These are phyloP conservation scores for Polyommatus icarus DNA, from an alignment of 2,888 invertebrate species.

Conservation along the genomic window DNA sequence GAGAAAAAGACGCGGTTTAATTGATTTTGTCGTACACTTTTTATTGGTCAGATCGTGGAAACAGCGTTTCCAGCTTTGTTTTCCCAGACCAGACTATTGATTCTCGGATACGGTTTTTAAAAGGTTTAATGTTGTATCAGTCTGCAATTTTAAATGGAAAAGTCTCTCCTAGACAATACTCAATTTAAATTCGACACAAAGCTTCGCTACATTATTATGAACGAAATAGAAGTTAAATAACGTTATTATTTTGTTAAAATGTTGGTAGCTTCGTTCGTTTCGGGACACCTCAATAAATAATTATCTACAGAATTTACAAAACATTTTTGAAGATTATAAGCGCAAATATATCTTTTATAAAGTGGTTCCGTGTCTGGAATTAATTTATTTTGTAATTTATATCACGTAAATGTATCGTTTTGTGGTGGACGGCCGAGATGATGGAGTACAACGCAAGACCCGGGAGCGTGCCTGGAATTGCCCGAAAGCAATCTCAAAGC, in stretches of 20 bases:
- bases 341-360: conserved; percentile 23
- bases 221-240: not conserved
- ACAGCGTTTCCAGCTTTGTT: conserved; percentile 28
- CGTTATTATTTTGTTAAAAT: not conserved
- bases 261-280: not conserved
- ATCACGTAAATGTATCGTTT: conserved; percentile 30
- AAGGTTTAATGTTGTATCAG: conserved; percentile 19
- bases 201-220: not conserved
- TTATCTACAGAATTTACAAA: not conserved
- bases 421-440: conserved; percentile 27
- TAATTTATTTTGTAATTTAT: conserved; percentile 30
- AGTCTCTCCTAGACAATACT: not conserved
- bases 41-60: conserved; percentile 27
- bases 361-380: conserved; percentile 20
- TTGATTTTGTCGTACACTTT: conserved; percentile 25
- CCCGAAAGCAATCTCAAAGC: conserved; percentile 3
- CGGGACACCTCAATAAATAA: not conserved
- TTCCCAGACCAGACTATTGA: conserved; percentile 20
- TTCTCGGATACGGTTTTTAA: conserved; percentile 5
- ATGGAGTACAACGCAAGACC: conserved; percentile 22
- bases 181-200: not conserved
- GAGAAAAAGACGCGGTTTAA: conserved; percentile 18
- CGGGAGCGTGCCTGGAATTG: conserved; percentile 1
- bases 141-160: not conserved
- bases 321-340: not conserved